These are phyloP conservation scores for Menidia menidia DNA, from an alignment of 2,797 vertebrate genomes.

Conservation along the genomic window DNA sequence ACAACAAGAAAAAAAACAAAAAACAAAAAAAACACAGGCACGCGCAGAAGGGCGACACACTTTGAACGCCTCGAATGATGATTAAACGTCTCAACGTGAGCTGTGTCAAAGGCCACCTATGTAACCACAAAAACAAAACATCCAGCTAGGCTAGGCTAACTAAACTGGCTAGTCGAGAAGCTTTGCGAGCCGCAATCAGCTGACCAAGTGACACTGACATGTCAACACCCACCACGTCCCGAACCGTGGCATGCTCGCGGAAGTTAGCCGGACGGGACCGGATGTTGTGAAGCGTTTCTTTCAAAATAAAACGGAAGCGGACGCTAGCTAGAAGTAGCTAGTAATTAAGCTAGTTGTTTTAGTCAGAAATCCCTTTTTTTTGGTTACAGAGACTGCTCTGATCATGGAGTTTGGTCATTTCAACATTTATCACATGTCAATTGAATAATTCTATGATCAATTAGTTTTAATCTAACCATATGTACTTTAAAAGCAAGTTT, in stretches of 20 bases:
- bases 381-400: too few relatives aligned
- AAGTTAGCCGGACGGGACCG: background rate
- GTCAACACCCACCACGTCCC: constrained; percentile 53
- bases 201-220: constrained; percentile 73
- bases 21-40: too few relatives aligned
- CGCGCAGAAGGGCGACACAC: background rate
- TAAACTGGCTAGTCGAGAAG: constrained; percentile 47
- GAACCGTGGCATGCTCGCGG: background rate
- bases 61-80: background rate
- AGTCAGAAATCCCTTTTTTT: too few relatives aligned
- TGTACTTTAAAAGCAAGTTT: too few relatives aligned
- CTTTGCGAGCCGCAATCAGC: constrained; percentile 75
- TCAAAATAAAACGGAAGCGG: constrained; percentile 50
- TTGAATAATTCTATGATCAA: too few relatives aligned
- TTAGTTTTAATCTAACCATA: too few relatives aligned
- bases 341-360: too few relatives aligned
- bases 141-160: constrained; percentile 71
- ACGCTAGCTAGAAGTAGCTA: too few relatives aligned
- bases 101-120: constrained; percentile 4
- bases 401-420: too few relatives aligned
- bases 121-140: constrained; percentile 62
- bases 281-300: background rate
- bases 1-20: too few relatives aligned
- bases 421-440: too few relatives aligned
- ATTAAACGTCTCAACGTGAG: background rate